A percentile compares a stretch with the other conserved stretches of the same genome.
phyloP scores from a whole-genome alignment of 2,113 vertebrate genomes.

The Progne subis region DNA sequence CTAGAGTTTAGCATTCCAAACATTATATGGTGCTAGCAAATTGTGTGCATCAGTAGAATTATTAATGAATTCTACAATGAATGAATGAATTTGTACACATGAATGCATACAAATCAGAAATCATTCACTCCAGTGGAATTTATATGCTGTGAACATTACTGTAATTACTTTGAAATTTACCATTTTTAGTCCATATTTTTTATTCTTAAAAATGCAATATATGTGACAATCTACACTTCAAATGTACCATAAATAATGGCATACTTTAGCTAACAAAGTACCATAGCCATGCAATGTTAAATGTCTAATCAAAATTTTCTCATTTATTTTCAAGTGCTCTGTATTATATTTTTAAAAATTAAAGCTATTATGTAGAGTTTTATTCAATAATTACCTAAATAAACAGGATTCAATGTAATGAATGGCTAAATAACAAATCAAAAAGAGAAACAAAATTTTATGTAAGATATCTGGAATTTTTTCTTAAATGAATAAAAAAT shows the following conservation, averaged over 20 bases:
- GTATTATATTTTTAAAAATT: not conserved
- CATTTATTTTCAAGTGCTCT: not conserved
- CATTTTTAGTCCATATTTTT: not conserved
- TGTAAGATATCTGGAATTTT: not conserved
- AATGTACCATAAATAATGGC: not conserved
- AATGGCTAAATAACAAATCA: not conserved
- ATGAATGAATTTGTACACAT: not conserved
- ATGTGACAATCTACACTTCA: not conserved
- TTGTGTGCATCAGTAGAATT: not conserved
- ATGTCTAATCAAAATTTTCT: not conserved
- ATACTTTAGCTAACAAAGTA: not conserved
- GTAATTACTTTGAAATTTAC: not conserved
- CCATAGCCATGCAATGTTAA: not conserved
- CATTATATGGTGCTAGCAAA: not conserved
- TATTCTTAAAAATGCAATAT: not conserved
- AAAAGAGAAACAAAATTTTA: not conserved
- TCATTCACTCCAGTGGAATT: not conserved
- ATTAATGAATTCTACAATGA: not conserved
- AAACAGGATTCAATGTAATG: not conserved
- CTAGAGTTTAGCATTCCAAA: not conserved
- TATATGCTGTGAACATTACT: not conserved
- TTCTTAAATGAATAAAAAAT: not conserved
- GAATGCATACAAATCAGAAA: not conserved
- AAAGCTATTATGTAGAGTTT: not conserved
- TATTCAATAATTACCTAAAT: not conserved